A percentile compares a stretch with the other conserved stretches of the same genome.
phyloP scores from a whole-genome alignment of 2,113 vertebrate species.

The Oreotrochilus melanogaster region DNA sequence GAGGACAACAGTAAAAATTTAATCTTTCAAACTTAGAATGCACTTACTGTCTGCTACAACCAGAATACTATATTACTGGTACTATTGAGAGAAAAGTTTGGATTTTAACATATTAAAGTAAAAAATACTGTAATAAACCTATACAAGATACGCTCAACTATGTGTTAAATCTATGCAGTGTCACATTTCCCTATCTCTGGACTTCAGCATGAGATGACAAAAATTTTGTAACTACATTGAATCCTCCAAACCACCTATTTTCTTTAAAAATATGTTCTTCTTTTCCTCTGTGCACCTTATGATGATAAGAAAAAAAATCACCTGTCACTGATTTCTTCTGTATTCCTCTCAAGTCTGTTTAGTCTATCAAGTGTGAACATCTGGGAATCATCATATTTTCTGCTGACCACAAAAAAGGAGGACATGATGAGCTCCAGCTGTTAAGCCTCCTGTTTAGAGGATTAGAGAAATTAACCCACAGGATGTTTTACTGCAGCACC shows the following conservation, averaged over 20 bases:
- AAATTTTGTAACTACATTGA: constrained; percentile 1
- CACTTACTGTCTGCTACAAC: background rate
- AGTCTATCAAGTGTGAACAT: constrained; percentile 54
- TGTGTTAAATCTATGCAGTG: background rate
- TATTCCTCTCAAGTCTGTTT: constrained; percentile 44
- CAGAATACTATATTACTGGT: background rate
- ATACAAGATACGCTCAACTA: background rate
- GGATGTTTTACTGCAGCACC: background rate
- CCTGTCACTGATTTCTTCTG: constrained; percentile 8
- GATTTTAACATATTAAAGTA: background rate
- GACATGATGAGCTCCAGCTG: constrained; percentile 64
- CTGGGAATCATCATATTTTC: constrained; percentile 67
- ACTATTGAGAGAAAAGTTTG: background rate
- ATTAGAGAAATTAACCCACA: constrained; percentile 63
- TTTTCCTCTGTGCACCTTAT: constrained; percentile 9
- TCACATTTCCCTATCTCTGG: background rate
- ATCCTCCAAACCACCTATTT: background rate
- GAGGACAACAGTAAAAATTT: background rate
- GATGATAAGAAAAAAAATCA: background rate
- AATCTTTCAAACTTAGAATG: background rate
- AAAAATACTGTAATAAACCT: background rate
- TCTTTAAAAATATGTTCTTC: background rate
- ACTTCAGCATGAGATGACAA: background rate
- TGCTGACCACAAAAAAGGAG: constrained; percentile 59
- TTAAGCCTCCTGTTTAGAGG: constrained; percentile 43